A percentile compares a stretch with the other conserved stretches of the same genome.
Evolutionary conservation across 2,888 invertebrate genomes (phyloP).

Genomic region (Coelinius sp.): DNA sequence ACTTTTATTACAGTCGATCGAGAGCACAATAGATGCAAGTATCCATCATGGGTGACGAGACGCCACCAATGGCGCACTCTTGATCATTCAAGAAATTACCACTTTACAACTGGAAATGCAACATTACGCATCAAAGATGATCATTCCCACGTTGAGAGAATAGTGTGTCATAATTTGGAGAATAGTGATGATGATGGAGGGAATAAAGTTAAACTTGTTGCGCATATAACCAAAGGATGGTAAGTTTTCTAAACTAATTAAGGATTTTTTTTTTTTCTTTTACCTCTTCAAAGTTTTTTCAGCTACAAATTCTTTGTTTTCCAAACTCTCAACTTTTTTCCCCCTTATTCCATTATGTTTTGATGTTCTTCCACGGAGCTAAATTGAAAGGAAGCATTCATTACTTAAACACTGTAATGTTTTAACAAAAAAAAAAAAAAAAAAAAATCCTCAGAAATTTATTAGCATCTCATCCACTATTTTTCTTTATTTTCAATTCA

Average conservation of each 20-base stretch:
- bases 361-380: not conserved
- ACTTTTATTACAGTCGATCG: slow-evolving; percentile 76
- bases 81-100: slow-evolving; percentile 81
- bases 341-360: not conserved
- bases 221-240: slow-evolving; percentile 85
- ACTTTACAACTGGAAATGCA: slow-evolving; percentile 82
- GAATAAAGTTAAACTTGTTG: slow-evolving; percentile 78
- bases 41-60: slow-evolving; percentile 84
- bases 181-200: slow-evolving; percentile 61
- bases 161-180: slow-evolving; percentile 65
- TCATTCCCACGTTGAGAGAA: slow-evolving; percentile 63
- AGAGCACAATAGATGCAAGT: slow-evolving; percentile 83
- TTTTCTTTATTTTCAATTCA: slow-evolving; percentile 1
- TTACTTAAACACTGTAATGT: slow-evolving; percentile 8
- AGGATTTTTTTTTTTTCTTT: slow-evolving; percentile 10
- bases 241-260: slow-evolving; percentile 68
- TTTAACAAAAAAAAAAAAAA: not conserved
- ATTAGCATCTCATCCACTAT: slow-evolving; percentile 5
- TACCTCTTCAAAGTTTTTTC: not conserved
- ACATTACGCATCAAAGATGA: slow-evolving; percentile 72
- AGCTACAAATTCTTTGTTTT: slow-evolving; percentile 1
- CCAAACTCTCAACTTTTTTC: slow-evolving; percentile 7
- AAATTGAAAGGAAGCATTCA: not conserved
- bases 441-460: not conserved
- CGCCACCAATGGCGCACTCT: slow-evolving; percentile 87